Evolutionary conservation across 1,140 invertebrate genomes (phyloP).

Genomic region (Saxidomus purpurata): DNA sequence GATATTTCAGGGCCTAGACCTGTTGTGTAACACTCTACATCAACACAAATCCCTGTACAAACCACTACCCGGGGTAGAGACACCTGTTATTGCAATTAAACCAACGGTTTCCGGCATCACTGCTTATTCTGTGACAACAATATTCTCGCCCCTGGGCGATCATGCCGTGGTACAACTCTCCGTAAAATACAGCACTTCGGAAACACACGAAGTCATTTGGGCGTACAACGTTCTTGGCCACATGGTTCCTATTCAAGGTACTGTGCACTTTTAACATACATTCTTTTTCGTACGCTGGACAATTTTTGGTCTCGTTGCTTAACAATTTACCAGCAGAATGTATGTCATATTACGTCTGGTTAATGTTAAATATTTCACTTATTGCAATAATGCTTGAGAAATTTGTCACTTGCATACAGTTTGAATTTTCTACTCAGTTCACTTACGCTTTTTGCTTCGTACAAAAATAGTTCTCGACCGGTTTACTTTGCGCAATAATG

Average conservation of each 20-base stretch:
- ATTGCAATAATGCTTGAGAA: too few relatives aligned
- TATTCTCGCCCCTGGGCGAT: constrained; percentile 46
- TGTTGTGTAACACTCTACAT: constrained; percentile 36
- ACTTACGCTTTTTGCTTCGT: too few relatives aligned
- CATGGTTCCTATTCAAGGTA: constrained; percentile 56
- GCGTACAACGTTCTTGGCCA: constrained; percentile 62
- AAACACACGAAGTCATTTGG: constrained; percentile 63
- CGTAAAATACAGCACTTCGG: constrained; percentile 56
- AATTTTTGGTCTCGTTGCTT: too few relatives aligned
- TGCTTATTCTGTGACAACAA: constrained; percentile 49
- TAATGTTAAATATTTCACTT: too few relatives aligned
- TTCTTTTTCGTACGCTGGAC: too few relatives aligned
- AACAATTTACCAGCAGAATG: too few relatives aligned
- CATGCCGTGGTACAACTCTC: constrained; percentile 51
- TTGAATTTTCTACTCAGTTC: too few relatives aligned
- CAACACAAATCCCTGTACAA: constrained; percentile 35
- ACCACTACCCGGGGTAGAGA: constrained; percentile 34
- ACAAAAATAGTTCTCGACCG: too few relatives aligned
- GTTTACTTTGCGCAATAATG: too few relatives aligned
- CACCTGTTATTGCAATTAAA: constrained; percentile 32
- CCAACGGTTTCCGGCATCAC: constrained; percentile 61
- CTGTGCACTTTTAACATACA: not conserved
- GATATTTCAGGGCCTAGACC: constrained; percentile 62
- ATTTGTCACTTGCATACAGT: too few relatives aligned
- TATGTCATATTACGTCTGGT: too few relatives aligned